Evolutionary conservation across 2,797 vertebrate species (phyloP).

Genomic region (Novumbra hubbsi): DNA sequence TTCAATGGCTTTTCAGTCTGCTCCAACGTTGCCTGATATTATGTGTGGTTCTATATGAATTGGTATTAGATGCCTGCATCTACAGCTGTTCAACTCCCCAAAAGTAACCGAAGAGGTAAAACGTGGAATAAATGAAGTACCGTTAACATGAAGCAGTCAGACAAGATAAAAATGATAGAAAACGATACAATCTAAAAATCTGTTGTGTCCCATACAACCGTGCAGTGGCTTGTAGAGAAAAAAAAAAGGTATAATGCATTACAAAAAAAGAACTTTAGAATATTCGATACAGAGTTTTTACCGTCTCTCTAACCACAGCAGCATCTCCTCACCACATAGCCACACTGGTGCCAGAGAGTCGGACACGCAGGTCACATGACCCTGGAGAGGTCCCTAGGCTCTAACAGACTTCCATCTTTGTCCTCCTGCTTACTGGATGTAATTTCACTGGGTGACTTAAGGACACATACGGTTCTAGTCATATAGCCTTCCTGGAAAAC

Average conservation of each 20-base stretch:
- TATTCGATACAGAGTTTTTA: slow-evolving; percentile 60
- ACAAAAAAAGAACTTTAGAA: slow-evolving; percentile 47
- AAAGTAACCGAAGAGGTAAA: slow-evolving; percentile 64
- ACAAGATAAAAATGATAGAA: background rate
- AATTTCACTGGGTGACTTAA: slow-evolving; percentile 59
- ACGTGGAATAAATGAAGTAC: slow-evolving; percentile 11
- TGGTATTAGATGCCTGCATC: slow-evolving; percentile 73
- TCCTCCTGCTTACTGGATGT: slow-evolving; percentile 25
- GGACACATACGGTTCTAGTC: slow-evolving; percentile 52
- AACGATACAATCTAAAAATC: background rate
- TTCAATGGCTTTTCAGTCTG: slow-evolving; percentile 76
- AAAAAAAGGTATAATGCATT: background rate
- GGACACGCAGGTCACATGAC: slow-evolving; percentile 68
- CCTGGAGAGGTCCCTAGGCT: slow-evolving; percentile 54
- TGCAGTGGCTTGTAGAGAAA: background rate
- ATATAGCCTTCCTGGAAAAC: slow-evolving; percentile 20
- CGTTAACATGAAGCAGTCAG: background rate
- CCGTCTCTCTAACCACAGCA: slow-evolving; percentile 61
- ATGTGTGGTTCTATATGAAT: slow-evolving; percentile 74
- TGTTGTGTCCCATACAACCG: background rate
- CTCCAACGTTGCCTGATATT: slow-evolving; percentile 76
- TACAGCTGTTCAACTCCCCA: slow-evolving; percentile 63
- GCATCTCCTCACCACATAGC: slow-evolving; percentile 60
- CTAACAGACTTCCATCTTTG: slow-evolving; percentile 46
- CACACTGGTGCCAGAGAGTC: slow-evolving; percentile 66